phyloP scores from a whole-genome alignment of 2,797 vertebrate species.

The Lepus townsendii region DNA sequence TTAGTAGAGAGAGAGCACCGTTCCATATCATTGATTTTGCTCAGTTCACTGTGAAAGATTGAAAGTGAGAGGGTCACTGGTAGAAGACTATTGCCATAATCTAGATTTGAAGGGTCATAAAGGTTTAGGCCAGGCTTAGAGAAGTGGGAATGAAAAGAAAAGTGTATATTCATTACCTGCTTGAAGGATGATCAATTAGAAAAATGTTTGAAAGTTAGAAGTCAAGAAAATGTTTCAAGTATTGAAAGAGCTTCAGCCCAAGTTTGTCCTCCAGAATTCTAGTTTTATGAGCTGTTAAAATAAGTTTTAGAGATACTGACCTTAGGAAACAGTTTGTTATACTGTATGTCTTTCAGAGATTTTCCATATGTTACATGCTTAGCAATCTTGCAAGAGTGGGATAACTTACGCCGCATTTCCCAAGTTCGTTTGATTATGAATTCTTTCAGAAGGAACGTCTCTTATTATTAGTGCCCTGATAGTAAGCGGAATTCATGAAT shows the following conservation, averaged over 20 bases:
- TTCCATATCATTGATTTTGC: constrained; percentile 20
- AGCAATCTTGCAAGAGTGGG: background rate
- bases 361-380: background rate
- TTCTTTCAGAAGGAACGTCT: background rate
- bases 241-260: background rate
- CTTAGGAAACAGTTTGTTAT: background rate
- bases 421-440: background rate
- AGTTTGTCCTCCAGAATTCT: background rate
- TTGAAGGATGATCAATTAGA: background rate
- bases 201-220: constrained; percentile 1
- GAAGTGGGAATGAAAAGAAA: background rate
- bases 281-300: background rate
- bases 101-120: background rate
- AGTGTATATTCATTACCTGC: background rate
- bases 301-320: background rate
- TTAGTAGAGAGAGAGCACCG: background rate
- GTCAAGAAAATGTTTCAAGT: background rate
- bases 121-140: background rate
- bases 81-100: background rate
- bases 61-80: constrained; percentile 23
- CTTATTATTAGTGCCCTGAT: background rate
- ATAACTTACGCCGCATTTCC: background rate
- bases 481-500: background rate
- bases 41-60: background rate
- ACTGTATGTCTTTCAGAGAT: background rate